phyloP scores from a whole-genome alignment of 2,888 invertebrate genomes.

The Synergus itoensis region DNA sequence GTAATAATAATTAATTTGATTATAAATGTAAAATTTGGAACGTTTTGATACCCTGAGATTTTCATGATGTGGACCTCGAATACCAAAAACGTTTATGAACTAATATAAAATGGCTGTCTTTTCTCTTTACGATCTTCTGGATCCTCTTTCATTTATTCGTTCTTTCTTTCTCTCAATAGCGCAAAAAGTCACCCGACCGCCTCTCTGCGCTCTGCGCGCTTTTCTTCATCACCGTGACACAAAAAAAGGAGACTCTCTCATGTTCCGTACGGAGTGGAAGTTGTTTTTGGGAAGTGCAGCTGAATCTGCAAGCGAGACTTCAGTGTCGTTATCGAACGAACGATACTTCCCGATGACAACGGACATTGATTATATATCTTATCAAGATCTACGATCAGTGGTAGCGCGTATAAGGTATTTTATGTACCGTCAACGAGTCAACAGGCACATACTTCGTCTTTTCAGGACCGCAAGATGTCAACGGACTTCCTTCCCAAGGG shows the following conservation, averaged over 20 bases:
- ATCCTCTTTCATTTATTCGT: background rate
- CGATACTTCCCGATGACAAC: conserved; percentile 39
- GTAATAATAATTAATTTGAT: too few relatives aligned
- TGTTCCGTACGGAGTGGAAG: conserved; percentile 16
- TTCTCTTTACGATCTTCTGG: background rate
- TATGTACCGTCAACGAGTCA: conserved; percentile 30
- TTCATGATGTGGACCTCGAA: too few relatives aligned
- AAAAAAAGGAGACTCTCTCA: conserved; percentile 23
- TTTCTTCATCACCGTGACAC: background rate
- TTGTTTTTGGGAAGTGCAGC: conserved; percentile 22
- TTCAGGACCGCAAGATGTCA: conserved; percentile 26
- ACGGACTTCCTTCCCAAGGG: conserved; percentile 36
- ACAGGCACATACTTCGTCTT: conserved; percentile 20
- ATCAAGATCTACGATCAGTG: conserved; percentile 38
- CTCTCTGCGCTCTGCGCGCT: background rate
- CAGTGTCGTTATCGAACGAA: conserved; percentile 22
- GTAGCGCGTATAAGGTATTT: conserved; percentile 42
- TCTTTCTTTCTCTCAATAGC: conserved; percentile 1
- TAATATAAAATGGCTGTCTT: background rate
- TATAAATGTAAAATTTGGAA: too few relatives aligned
- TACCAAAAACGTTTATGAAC: background rate
- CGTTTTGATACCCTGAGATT: too few relatives aligned
- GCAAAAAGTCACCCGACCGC: conserved; percentile 21
- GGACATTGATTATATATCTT: conserved; percentile 42
- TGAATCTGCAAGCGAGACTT: conserved; percentile 34